phyloP scores from a whole-genome alignment of 2,888 invertebrate genomes.

The Coelinius sp. region DNA sequence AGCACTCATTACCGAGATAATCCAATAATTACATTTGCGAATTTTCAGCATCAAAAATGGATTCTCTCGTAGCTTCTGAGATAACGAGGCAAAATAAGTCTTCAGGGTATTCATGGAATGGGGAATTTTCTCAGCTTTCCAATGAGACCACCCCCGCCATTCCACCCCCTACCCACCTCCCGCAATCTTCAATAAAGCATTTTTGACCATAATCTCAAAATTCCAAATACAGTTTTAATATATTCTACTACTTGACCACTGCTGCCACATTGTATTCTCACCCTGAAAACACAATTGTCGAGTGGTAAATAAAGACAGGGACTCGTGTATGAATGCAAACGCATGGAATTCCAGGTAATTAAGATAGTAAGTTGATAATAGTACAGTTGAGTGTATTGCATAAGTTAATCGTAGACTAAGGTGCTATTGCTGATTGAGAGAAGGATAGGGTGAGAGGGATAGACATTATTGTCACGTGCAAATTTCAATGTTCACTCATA shows the following conservation, averaged over 20 bases:
- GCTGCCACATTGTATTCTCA: background rate
- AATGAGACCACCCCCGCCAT: no score
- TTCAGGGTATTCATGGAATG: no score
- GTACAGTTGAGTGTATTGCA: conserved; percentile 7
- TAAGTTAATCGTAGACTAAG: conserved; percentile 25
- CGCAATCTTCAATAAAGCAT: no score
- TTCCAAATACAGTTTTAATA: no score
- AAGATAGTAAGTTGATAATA: conserved; percentile 52
- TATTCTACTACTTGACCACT: background rate
- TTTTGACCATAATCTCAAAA: no score
- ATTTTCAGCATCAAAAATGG: background rate
- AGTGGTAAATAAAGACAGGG: background rate
- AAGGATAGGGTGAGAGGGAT: conserved; percentile 26
- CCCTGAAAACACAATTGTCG: background rate
- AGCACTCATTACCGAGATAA: background rate
- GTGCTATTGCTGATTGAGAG: conserved; percentile 47
- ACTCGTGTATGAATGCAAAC: conserved; percentile 32
- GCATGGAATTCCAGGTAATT: conserved; percentile 49
- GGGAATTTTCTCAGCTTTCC: no score
- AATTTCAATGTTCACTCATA: background rate
- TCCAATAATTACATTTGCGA: background rate
- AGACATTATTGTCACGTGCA: background rate
- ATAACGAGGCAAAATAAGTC: background rate
- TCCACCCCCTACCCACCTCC: no score
- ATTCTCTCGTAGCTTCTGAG: background rate